These are phyloP conservation scores for Nothoprocta pentlandii DNA, from an alignment of 2,113 vertebrate species.

Conservation along the genomic window DNA sequence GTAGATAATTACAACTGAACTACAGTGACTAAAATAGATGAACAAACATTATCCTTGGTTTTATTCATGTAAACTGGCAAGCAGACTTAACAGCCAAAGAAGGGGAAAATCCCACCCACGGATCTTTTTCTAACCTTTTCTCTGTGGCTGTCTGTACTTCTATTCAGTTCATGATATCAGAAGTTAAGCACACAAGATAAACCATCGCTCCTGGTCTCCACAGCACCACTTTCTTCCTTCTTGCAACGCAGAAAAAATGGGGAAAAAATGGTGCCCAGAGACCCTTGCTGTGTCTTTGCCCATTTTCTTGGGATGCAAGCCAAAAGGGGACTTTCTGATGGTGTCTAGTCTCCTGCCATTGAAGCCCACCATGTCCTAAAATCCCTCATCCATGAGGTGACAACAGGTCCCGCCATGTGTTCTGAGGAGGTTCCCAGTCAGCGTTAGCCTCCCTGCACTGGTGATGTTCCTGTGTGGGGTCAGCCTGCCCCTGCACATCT, in stretches of 20 bases:
- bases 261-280: neutral
- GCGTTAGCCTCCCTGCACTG: fast-evolving
- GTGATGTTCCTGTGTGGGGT: neutral
- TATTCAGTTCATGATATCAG: neutral
- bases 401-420: fast-evolving
- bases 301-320: neutral
- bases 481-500: neutral
- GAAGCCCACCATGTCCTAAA: fast-evolving
- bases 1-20: conserved; percentile 41
- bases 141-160: neutral
- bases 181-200: neutral
- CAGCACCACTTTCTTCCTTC: neutral
- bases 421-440: neutral
- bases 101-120: neutral
- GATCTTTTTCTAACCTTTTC: neutral
- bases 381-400: neutral
- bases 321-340: too few relatives aligned
- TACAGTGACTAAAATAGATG: conserved; percentile 26
- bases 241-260: neutral
- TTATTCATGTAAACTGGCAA: neutral
- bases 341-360: neutral
- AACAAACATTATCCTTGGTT: conserved; percentile 10
- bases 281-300: neutral
- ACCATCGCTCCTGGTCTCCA: neutral
- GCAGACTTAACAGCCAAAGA: neutral